Base-by-base conservation (phyloP, 2,113 vertebrate genomes). In the Dascyllus trimaculatus region DNA sequence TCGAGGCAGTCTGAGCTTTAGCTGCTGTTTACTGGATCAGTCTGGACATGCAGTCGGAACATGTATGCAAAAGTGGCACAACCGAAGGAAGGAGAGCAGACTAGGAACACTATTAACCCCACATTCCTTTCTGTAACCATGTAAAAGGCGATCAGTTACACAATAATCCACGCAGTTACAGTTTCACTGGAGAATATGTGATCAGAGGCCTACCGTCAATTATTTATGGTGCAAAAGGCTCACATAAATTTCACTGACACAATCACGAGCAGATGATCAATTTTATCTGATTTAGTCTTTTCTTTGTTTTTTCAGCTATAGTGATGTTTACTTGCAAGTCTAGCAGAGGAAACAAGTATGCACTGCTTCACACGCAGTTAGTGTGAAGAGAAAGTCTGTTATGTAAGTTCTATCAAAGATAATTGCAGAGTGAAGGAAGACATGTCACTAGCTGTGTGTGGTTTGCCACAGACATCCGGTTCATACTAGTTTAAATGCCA, bases 81-180 rank as follows among this genome's bases (percentile, higher is more conserved):
- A 29, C 14, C 1, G 0, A 24, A 40, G 10, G 25, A 4, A 45
- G 63, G 17, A 70, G 21, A 60, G 18, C 22, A 71, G 22, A 75
- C 24, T 11, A 53, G 11, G 10, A 21, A 38, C 51, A 80, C 29
- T 43, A 22, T 54, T 29, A 38, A 59, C 18, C 38, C 14, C 56
- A 70, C 80, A 85, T 87, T 91, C 73, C 74, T 64, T 61, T 78
- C 32, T 52, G 17, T 48, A 66, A 75, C 65, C 79, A 59, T 78
- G 78, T 38, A 75, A 82, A 88, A 74, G 8, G 67, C 17, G 51
- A 87, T 88, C 78, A 64, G 82, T 75, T 85, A 79, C 81, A 86
- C 77, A 71, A 76, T 81, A 75, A 82, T 69, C 81, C 81, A 54
- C 40, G 54, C 43, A 78, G 63, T 53, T 81, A 77, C 46, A 74